Base-by-base conservation (phyloP, 64 coral and sea anemone species). In the Montipora efflorescens region DNA sequence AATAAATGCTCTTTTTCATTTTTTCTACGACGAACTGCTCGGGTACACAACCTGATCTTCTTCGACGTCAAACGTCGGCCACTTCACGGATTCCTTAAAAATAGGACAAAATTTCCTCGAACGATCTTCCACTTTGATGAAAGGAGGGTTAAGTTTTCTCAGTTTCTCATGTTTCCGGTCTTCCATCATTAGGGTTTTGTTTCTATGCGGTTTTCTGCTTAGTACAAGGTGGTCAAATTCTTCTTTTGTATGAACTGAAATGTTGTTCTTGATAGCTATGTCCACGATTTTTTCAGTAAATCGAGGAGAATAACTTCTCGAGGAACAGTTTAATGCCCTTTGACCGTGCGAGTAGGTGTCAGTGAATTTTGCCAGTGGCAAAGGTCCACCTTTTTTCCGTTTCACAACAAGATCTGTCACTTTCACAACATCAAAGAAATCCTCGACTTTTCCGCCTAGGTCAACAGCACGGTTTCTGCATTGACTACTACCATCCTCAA, bases 61-160 rank as follows among this genome's bases (percentile, higher is more conserved):
- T 36, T 36, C 36, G 36, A 36, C 36, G 36, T 36, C 36, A 36
- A 59, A 59, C 13, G 57, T 59, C 8, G 58, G 81, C 49, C 49
- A 84, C 23, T 59, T 66, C 57, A 9, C 62, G 3, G 68, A 61
- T 61, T 84, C 81, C 19, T 62, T 84, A 44, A 84, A 22, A 62
- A 84, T 84, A 62, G 81, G 81, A 14, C 81, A 62, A 46, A 62
- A 84, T 66, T 61, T 59, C 22, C 59, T 67, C n/a, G 19, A 62
- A 3, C 52, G 81, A 84, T 84, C 81, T 61, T 84, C 81, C 5
- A 84, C 59, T 66, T 84, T 84, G 36, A 84, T 61, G 57, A 64
- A 84, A 66, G 81, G 81, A 84, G 81, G 49, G 59, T 84, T 84
- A 10, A 84, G 81, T 84, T 66, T 84, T 22, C n/a, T 55, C 3